Percentiles rank a stretch among this genome's conserved stretches.
These are phyloP conservation scores for Holothuria leucospilota DNA, from an alignment of 53 echinoderm and acorn worm species.

Conservation along the genomic window DNA sequence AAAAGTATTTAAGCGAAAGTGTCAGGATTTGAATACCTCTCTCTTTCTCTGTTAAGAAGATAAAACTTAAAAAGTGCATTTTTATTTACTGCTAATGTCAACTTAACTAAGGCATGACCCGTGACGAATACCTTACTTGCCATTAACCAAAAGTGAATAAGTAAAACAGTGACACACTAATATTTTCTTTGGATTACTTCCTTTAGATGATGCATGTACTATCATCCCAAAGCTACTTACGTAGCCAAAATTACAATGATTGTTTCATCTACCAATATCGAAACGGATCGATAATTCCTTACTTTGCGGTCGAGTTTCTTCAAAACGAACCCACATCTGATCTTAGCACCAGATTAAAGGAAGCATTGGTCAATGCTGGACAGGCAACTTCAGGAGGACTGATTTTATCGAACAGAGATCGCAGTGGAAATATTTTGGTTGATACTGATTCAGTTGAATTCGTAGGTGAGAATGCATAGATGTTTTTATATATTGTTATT, in stretches of 20 bases:
- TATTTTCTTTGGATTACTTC: not conserved
- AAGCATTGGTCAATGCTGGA: not conserved
- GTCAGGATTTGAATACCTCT: too few relatives aligned
- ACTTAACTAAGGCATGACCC: too few relatives aligned
- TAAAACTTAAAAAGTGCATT: too few relatives aligned
- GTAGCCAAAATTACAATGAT: not conserved
- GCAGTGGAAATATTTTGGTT: not conserved
- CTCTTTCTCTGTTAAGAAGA: too few relatives aligned
- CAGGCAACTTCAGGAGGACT: not conserved
- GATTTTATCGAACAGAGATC: constrained; percentile 6
- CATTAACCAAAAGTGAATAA: not conserved
- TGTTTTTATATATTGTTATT: too few relatives aligned
- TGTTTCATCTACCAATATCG: constrained; percentile 34
- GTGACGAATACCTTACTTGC: too few relatives aligned
- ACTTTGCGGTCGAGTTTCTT: constrained; percentile 29
- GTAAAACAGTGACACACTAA: not conserved
- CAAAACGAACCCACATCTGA: not conserved
- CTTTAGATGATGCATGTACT: not conserved
- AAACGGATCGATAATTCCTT: constrained; percentile 24
- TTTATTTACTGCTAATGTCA: too few relatives aligned
- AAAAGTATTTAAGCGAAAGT: too few relatives aligned
- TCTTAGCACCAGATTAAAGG: not conserved
- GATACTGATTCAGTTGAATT: not conserved
- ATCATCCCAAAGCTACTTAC: not conserved
- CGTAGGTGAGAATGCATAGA: not conserved